Evolutionary conservation across 2,797 vertebrate genomes (phyloP).

Genomic region (Paratrypauchen microcephalus): DNA sequence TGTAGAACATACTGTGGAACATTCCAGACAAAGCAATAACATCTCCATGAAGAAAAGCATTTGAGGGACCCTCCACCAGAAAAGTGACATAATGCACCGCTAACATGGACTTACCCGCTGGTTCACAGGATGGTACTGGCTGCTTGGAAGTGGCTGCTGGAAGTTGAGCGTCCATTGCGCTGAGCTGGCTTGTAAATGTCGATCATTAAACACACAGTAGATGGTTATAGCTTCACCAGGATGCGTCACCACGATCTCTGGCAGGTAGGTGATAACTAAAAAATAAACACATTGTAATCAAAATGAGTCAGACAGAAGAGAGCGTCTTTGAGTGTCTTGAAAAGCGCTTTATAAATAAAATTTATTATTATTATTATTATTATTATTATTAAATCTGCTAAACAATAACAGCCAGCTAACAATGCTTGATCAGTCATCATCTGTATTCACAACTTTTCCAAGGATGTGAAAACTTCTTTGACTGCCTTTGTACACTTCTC

Average conservation of each 20-base stretch:
- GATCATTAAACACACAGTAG: conserved; percentile 84
- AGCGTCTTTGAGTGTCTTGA: too few relatives aligned
- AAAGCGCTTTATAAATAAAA: too few relatives aligned
- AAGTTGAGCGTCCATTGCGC: conserved; percentile 86
- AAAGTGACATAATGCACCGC: too few relatives aligned
- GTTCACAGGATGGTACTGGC: conserved; percentile 79
- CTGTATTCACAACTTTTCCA: conserved; percentile 6
- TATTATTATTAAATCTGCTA: too few relatives aligned
- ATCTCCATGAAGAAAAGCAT: too few relatives aligned
- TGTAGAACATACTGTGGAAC: too few relatives aligned
- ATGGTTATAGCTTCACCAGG: conserved; percentile 84
- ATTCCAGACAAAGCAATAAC: too few relatives aligned
- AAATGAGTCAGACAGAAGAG: conserved; percentile 1
- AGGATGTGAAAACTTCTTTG: neutral
- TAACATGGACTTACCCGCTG: conserved; percentile 48
- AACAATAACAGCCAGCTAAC: neutral
- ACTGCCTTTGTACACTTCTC: neutral
- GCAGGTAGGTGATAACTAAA: conserved; percentile 85
- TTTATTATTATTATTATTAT: too few relatives aligned
- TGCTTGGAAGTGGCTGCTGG: conserved; percentile 71
- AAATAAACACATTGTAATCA: neutral
- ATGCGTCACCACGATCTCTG: conserved; percentile 77
- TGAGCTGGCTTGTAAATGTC: conserved; percentile 66
- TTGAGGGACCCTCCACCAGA: too few relatives aligned
- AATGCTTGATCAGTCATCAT: neutral